Evolutionary conservation across 2,888 invertebrate genomes (phyloP), one percentile per base, ranked within the genome.

Genomic region (Prosopocoilus inquinatus): DNA sequence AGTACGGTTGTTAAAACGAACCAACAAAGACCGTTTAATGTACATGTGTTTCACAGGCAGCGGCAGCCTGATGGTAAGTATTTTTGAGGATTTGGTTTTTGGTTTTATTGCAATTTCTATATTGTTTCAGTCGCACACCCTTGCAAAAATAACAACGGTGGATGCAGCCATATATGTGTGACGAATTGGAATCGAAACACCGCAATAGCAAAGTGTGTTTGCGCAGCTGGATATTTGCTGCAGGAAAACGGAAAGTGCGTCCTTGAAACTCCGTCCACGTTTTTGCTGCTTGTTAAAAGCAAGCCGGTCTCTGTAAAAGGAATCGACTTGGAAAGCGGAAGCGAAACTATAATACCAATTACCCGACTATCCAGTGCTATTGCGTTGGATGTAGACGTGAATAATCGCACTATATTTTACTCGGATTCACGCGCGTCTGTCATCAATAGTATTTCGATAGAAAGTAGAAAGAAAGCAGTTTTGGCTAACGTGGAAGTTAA

Each of bases 151-250:
- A 75, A 80, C 67, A 84, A 85, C 70, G 88, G 88, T 62, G 84
- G 84, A 60, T 92, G 92, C 80, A 83, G 84, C 64, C 91, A 92
- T 75, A 79, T 92, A 60, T 92, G 92, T 78, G 79, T 91, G 58
- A 83, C 90, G 43, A 74, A 80, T 54, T 87, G 83, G 81, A 79
- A 80, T 55, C 75, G 75, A 34, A 73, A 73, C 61, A 78, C 79
- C 56, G 81, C 84, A 1, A 72, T 81, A 61, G 84, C 84, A 60
- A 82, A 82, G 66, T 93, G 92, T 76, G 70, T 86, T 48, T 92
- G 92, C 71, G 81, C 84, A 36, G 84, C 88, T 64, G 92, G 92
- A 2, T 90, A 83, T 78, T 81, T 81, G 62, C 78, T 84, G 47
- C 75, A 56, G 38, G 80, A 82, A 12, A 80, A 75, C 65, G 81